Percentiles rank a stretch among this genome's conserved stretches.
Conservation (phyloP, 2,113 vertebrate species). For the Corvus moneduloides region DNA sequence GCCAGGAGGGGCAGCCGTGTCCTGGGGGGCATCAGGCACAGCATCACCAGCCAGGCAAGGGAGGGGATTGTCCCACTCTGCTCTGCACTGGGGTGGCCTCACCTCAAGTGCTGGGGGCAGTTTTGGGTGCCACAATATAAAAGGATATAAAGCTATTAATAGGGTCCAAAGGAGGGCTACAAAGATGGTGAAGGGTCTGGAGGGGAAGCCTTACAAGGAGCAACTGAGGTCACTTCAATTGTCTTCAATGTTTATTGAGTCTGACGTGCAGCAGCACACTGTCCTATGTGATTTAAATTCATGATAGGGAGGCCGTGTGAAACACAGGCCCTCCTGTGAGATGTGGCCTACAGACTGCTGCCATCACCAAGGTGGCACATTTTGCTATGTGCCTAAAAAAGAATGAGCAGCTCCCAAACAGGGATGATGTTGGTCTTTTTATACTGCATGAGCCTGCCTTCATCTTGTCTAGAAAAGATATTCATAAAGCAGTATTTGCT, state of each 20-base stretch:
- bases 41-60: rapidly evolving
- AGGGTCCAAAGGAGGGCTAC: rapidly evolving
- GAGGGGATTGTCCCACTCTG: not conserved
- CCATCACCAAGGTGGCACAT: not conserved
- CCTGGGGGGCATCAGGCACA: not conserved
- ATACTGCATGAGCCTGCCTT: not conserved
- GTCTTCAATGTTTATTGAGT: constrained; percentile 10
- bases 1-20: rapidly evolving
- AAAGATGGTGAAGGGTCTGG: not conserved
- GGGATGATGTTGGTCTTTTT: not conserved
- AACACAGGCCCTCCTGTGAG: not conserved
- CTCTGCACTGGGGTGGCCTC: rapidly evolving
- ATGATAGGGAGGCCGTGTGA: not conserved
- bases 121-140: rapidly evolving
- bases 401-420: not conserved
- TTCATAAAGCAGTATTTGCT: not conserved
- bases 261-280: not conserved
- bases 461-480: not conserved
- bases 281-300: not conserved
- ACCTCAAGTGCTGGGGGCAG: not conserved
- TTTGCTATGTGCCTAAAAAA: not conserved
- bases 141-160: not conserved
- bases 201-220: not conserved
- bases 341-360: not conserved
- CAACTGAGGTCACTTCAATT: not conserved